Conservation (phyloP, 2,113 vertebrate genomes). For the Puntigrus tetrazona region DNA sequence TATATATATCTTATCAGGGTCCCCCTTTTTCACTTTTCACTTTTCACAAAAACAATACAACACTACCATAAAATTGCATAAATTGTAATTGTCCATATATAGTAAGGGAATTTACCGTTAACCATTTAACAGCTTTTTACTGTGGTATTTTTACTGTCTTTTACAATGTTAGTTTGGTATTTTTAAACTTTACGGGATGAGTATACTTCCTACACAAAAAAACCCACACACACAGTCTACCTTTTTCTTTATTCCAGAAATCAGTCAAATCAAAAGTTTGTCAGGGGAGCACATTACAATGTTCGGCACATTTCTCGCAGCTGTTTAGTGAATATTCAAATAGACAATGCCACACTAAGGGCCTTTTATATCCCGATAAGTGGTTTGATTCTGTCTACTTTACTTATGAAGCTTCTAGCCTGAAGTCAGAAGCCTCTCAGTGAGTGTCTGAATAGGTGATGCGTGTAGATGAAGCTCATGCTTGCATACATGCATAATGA, state of each 20-base stretch:
- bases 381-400: conserved; percentile 22
- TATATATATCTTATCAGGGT: too few relatives aligned
- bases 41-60: too few relatives aligned
- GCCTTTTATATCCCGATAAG: neutral
- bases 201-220: too few relatives aligned
- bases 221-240: neutral
- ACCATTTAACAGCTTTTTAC: too few relatives aligned
- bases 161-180: too few relatives aligned
- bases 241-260: neutral
- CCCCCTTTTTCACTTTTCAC: too few relatives aligned
- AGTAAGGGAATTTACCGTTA: too few relatives aligned
- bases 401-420: neutral
- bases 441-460: neutral
- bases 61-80: too few relatives aligned
- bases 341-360: conserved; percentile 12
- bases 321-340: conserved; percentile 23
- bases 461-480: conserved; percentile 2
- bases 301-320: conserved; percentile 11
- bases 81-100: too few relatives aligned
- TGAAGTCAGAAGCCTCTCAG: neutral
- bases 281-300: neutral
- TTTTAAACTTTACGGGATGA: too few relatives aligned
- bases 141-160: too few relatives aligned
- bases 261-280: neutral
- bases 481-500: conserved; percentile 7